Conservation (phyloP, 1,140 invertebrate genomes). For the Stenopsyche tienmushanensis region DNA sequence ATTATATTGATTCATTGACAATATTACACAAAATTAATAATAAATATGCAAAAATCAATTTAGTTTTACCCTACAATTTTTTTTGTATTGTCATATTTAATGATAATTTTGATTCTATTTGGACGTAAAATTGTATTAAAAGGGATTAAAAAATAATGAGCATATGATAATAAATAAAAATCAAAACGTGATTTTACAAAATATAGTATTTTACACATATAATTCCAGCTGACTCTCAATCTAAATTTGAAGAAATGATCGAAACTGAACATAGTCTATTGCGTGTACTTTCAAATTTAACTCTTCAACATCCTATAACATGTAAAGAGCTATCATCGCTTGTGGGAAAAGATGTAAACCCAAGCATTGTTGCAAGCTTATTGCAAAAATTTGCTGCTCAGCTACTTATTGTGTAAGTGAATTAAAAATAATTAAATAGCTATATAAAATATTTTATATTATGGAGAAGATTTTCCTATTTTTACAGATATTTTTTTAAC, state of each 20-base stretch:
- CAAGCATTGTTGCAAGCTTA: slow-evolving; percentile 49
- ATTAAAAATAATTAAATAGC: slow-evolving; percentile 13
- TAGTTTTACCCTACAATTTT: no score
- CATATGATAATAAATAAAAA: no score
- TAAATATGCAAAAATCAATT: no score
- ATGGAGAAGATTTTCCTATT: slow-evolving; percentile 15
- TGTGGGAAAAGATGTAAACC: slow-evolving; percentile 48
- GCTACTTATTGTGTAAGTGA: slow-evolving; percentile 70
- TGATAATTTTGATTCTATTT: no score
- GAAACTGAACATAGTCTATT: slow-evolving; percentile 71
- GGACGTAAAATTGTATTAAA: no score
- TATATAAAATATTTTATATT: slow-evolving; percentile 23
- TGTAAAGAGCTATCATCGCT: slow-evolving; percentile 66
- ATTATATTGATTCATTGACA: no score
- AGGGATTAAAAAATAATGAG: no score
- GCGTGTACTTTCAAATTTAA: slow-evolving; percentile 73
- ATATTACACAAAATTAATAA: no score
- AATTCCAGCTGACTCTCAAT: slow-evolving; percentile 46
- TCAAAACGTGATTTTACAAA: not conserved
- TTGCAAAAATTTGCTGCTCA: slow-evolving; percentile 86
- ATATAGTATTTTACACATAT: slow-evolving; percentile 36
- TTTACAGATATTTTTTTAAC: slow-evolving; percentile 6
- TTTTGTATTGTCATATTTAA: no score
- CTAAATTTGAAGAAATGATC: slow-evolving; percentile 52
- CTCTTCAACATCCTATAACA: slow-evolving; percentile 75